Conservation (phyloP, 2,113 vertebrate genomes). For the Hiodon tergisus region DNA sequence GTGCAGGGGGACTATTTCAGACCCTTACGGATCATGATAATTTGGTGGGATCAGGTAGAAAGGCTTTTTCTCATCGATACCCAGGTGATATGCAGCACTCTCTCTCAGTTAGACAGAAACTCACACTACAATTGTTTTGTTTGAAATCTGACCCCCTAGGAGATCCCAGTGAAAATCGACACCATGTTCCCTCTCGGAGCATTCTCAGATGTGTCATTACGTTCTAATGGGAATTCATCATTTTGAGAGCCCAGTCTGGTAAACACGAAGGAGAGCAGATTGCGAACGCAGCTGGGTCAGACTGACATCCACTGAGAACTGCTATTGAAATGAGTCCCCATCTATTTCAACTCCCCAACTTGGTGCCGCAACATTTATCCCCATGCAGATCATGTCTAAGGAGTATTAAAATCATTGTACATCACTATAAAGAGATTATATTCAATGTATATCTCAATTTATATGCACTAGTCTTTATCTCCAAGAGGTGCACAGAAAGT, state of each 20-base stretch:
- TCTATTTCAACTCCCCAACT: background rate
- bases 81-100: slow-evolving; percentile 12
- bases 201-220: slow-evolving; percentile 32
- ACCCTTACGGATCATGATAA: background rate
- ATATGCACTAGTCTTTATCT: background rate
- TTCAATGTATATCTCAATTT: too few species aligned
- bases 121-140: slow-evolving; percentile 25
- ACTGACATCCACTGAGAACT: slow-evolving; percentile 1
- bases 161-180: slow-evolving; percentile 43
- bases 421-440: too few species aligned
- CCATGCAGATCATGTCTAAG: too few species aligned
- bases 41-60: slow-evolving; percentile 6
- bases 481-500: background rate
- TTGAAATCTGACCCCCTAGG: slow-evolving; percentile 34
- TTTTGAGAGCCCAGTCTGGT: slow-evolving; percentile 11
- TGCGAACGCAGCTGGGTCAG: slow-evolving; percentile 44
- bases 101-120: background rate
- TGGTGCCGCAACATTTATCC: background rate
- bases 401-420: too few species aligned
- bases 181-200: slow-evolving; percentile 38
- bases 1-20: slow-evolving; percentile 8
- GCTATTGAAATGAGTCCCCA: background rate
- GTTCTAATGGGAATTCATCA: slow-evolving; percentile 25
- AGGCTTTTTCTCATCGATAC: slow-evolving; percentile 15
- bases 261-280: slow-evolving; percentile 26